phyloP scores from a whole-genome alignment of 2,113 vertebrate species.

The Sapayoa aenigma region DNA sequence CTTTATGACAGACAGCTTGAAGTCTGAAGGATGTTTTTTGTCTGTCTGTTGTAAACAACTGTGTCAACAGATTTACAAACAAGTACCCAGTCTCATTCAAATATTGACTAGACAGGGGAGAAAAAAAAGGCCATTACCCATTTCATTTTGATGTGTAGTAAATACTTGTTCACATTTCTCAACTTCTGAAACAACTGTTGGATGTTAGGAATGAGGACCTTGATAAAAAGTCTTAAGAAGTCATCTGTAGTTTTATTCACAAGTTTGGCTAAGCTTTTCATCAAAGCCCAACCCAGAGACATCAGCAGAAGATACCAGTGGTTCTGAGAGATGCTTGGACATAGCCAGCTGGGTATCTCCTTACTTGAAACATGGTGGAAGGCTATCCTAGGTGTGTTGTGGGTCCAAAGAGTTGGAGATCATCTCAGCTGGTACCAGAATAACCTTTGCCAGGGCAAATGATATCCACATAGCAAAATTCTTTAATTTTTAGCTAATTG shows the following conservation, averaged over 20 bases:
- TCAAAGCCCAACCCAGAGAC: not conserved
- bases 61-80: not conserved
- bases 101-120: not conserved
- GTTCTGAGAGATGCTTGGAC: not conserved
- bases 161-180: not conserved
- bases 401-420: not conserved
- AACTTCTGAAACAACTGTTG: not conserved
- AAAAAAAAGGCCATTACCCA: accelerated
- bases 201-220: not conserved
- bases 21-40: not conserved
- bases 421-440: not conserved
- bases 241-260: not conserved
- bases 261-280: not conserved
- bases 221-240: not conserved
- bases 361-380: not conserved
- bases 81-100: not conserved
- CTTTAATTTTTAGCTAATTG: not conserved
- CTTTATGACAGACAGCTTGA: not conserved
- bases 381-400: not conserved
- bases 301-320: not conserved
- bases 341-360: not conserved
- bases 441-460: not conserved
- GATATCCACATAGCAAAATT: not conserved
- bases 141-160: not conserved
- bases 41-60: not conserved